Evolutionary conservation across 1,140 invertebrate genomes (phyloP).

Genomic region (Bombus turneri): DNA sequence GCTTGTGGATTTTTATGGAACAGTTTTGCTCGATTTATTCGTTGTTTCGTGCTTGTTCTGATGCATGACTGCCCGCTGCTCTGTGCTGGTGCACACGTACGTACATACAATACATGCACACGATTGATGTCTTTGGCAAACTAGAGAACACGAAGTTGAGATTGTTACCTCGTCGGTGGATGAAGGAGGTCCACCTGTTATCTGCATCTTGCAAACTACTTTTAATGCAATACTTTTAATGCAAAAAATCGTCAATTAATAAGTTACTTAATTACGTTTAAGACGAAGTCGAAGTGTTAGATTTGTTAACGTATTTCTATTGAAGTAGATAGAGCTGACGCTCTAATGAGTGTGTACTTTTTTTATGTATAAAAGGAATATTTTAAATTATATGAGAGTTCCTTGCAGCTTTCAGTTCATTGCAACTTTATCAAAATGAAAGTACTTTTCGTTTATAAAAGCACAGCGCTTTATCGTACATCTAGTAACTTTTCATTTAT

Average conservation of each 20-base stretch:
- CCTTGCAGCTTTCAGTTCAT: too few relatives aligned
- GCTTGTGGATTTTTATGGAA: not conserved
- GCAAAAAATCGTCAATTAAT: too few relatives aligned
- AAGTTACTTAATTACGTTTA: too few relatives aligned
- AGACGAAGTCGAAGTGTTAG: not conserved
- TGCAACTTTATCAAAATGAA: not conserved
- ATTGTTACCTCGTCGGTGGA: constrained; percentile 1
- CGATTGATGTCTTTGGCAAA: constrained; percentile 50
- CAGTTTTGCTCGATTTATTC: not conserved
- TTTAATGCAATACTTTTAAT: not conserved
- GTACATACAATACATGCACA: constrained; percentile 55
- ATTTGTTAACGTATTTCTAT: not conserved
- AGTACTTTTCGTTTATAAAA: not conserved
- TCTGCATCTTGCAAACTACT: not conserved
- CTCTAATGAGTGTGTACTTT: not conserved
- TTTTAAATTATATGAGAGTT: too few relatives aligned
- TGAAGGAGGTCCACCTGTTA: not conserved
- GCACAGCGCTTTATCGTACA: not conserved
- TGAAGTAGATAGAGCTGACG: not conserved
- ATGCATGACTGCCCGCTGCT: constrained; percentile 19
- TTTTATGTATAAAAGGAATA: not conserved
- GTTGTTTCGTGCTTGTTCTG: not conserved
- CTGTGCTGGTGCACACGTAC: constrained; percentile 2
- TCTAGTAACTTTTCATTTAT: not conserved
- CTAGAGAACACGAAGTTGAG: constrained; percentile 30